Conservation (phyloP, 1,140 invertebrate species). For the Drosophila tropicalis region DNA sequence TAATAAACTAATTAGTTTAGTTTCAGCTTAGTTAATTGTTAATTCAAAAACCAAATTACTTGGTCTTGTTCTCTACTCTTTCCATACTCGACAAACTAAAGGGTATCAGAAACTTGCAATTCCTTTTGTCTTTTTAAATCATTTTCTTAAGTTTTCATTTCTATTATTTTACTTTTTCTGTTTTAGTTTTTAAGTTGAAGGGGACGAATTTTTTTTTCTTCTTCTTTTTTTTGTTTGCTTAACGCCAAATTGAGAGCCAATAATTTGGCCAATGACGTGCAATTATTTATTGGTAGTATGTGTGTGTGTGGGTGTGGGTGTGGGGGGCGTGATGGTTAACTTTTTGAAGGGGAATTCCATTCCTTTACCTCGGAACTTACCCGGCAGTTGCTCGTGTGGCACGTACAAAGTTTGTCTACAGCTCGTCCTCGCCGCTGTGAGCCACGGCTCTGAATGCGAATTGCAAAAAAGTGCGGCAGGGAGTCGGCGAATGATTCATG, state of each 20-base stretch:
- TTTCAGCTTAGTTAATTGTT: no score
- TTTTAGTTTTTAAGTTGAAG: background rate
- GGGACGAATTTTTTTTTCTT: background rate
- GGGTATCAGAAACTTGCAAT: background rate
- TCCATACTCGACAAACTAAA: background rate
- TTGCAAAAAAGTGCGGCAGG: constrained; percentile 35
- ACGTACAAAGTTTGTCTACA: constrained; percentile 77
- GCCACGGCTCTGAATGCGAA: constrained; percentile 43
- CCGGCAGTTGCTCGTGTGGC: constrained; percentile 46
- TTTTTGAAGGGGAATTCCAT: background rate
- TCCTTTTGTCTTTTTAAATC: background rate
- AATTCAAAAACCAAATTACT: no score
- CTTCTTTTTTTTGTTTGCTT: background rate
- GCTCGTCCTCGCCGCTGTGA: background rate
- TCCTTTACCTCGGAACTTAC: background rate
- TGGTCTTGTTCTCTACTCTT: no score
- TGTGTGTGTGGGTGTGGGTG: background rate
- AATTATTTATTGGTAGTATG: constrained; percentile 55
- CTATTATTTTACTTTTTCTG: background rate
- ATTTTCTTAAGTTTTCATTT: background rate
- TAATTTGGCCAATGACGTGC: constrained; percentile 77
- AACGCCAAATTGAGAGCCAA: constrained; percentile 37
- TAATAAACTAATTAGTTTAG: no score
- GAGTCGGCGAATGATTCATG: constrained; percentile 69
- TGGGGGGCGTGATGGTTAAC: background rate